Conservation (phyloP, 2,113 vertebrate species). For the Alectura lathami region DNA sequence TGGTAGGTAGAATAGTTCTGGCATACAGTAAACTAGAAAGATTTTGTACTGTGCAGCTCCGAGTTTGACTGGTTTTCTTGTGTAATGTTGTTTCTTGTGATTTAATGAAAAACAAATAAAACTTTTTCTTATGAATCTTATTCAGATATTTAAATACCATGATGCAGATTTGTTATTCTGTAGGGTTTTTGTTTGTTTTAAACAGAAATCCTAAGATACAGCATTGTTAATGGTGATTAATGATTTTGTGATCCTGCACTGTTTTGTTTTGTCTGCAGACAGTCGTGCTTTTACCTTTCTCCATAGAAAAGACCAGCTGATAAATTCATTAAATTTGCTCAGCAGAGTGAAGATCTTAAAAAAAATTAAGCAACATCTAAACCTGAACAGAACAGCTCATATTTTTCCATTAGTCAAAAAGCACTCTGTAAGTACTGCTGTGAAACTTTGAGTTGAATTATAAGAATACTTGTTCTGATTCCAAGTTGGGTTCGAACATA, state of each 20-base stretch:
- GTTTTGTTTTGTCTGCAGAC: background rate
- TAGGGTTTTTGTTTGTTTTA: background rate
- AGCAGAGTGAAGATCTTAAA: background rate
- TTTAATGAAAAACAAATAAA: background rate
- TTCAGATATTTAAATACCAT: background rate
- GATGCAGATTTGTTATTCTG: background rate
- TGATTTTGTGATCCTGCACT: background rate
- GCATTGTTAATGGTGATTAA: background rate
- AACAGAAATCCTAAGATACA: background rate
- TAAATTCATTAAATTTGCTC: background rate
- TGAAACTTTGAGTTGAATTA: background rate
- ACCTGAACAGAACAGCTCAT: background rate
- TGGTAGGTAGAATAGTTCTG: background rate
- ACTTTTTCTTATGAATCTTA: background rate
- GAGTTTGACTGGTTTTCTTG: background rate
- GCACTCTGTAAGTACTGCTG: background rate
- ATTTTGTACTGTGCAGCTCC: background rate
- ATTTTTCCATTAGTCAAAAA: background rate
- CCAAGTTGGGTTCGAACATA: background rate
- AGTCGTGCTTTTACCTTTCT: background rate
- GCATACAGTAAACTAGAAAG: rapidly evolving
- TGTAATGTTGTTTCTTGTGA: background rate
- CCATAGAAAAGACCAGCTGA: rapidly evolving
- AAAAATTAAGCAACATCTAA: background rate
- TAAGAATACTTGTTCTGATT: background rate